A percentile compares a stretch with the other conserved stretches of the same genome.
phyloP scores from a whole-genome alignment of 2,888 invertebrate species.

The Drosophila picticornis region DNA sequence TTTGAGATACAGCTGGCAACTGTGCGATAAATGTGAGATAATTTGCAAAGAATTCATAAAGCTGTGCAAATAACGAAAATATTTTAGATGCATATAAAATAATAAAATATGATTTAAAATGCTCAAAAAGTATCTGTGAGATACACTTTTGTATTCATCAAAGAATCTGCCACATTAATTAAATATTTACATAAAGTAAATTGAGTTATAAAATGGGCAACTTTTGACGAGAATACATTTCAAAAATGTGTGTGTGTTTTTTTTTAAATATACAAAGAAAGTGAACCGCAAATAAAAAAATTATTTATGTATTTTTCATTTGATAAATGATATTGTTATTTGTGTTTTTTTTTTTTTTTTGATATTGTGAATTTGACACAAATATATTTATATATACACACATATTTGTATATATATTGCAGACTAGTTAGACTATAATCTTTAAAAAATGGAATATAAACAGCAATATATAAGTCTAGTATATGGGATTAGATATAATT shows the following conservation, averaged over 20 bases:
- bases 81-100: neutral
- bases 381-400: neutral
- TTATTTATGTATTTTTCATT: neutral
- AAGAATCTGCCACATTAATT: neutral
- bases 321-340: neutral
- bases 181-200: neutral
- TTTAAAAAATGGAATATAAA: neutral
- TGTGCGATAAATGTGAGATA: neutral
- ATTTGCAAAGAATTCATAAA: neutral
- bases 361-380: neutral
- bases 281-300: neutral
- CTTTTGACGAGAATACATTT: too few relatives aligned
- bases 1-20: neutral
- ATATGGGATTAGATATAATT: neutral
- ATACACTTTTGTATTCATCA: neutral
- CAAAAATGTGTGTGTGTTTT: neutral
- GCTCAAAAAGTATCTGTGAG: neutral
- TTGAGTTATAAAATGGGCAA: fast-evolving
- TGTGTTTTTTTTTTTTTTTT: neutral
- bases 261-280: neutral
- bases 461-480: neutral
- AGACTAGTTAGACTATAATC: neutral
- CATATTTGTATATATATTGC: neutral
- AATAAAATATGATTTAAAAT: neutral
- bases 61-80: neutral